These are phyloP conservation scores for Galaxias olidus DNA, from an alignment of 2,797 vertebrate species.

Conservation along the genomic window DNA sequence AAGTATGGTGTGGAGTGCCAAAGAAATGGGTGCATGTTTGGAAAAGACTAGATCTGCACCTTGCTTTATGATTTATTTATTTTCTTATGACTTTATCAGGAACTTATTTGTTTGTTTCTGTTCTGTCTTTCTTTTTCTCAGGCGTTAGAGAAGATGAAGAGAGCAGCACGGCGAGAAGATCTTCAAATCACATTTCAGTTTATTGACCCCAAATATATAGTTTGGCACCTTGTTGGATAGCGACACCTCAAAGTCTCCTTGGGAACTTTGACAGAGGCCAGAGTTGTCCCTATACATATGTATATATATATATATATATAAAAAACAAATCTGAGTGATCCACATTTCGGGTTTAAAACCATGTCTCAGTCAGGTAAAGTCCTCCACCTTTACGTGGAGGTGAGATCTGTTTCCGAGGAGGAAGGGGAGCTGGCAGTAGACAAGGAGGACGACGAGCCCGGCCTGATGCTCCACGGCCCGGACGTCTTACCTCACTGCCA, in stretches of 20 bases:
- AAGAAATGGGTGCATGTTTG: too few relatives aligned
- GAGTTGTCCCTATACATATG: too few relatives aligned
- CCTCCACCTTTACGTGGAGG: constrained; percentile 83
- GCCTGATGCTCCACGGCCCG: constrained; percentile 62
- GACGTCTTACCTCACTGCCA: constrained; percentile 63
- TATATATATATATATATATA: too few relatives aligned
- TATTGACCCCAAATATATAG: constrained; percentile 10
- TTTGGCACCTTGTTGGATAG: constrained; percentile 1
- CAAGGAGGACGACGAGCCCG: constrained; percentile 40
- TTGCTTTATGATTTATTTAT: neutral
- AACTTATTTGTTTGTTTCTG: neutral
- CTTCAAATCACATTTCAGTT: constrained; percentile 8
- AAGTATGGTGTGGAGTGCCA: too few relatives aligned
- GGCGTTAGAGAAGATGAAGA: constrained; percentile 33
- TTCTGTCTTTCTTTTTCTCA: constrained; percentile 38
- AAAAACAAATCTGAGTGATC: too few relatives aligned
- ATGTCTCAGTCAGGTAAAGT: constrained; percentile 89
- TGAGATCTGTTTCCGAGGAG: constrained; percentile 71
- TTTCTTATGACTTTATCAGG: neutral
- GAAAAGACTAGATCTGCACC: too few relatives aligned
- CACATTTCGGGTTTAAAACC: neutral
- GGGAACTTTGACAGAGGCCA: too few relatives aligned
- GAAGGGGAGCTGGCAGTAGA: constrained; percentile 62
- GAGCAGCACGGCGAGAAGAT: constrained; percentile 17
- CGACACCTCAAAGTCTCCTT: neutral